Evolutionary conservation across 2,113 vertebrate genomes (phyloP).

Genomic region (Dasypus novemcinctus): DNA sequence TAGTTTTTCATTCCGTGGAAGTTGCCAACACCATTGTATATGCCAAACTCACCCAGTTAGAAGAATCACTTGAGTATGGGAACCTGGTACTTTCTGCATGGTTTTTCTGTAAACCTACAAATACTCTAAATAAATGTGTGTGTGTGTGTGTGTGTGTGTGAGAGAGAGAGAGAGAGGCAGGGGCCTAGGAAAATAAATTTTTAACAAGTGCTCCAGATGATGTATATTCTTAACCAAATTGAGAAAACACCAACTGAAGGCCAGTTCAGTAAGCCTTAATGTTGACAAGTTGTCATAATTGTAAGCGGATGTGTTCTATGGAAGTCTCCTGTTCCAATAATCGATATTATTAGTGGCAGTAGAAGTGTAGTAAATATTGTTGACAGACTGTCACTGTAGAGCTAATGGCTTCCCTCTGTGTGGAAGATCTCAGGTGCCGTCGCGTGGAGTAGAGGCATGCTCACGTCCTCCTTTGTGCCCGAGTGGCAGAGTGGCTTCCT

Average conservation of each 20-base stretch:
- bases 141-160: no score
- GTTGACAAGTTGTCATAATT: background rate
- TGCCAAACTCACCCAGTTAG: background rate
- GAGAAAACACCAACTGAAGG: background rate
- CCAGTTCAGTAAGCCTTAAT: background rate
- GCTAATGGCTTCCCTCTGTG: background rate
- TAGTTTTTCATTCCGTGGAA: background rate
- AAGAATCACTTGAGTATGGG: background rate
- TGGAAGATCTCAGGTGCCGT: background rate
- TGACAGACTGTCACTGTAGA: background rate
- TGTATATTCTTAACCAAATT: slow-evolving; percentile 13
- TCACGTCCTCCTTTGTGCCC: background rate
- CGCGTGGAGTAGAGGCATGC: background rate
- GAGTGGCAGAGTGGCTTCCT: no score
- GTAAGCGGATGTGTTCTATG: background rate
- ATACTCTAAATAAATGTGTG: no score
- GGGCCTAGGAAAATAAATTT: background rate
- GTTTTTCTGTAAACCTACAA: no score
- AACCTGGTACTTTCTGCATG: no score
- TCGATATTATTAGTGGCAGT: background rate
- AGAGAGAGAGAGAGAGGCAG: no score
- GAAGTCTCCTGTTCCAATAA: background rate
- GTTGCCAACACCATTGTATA: background rate
- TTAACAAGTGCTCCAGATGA: background rate
- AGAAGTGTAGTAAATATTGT: background rate